phyloP scores from a whole-genome alignment of 2,113 vertebrate genomes.

The Callipepla californica region DNA sequence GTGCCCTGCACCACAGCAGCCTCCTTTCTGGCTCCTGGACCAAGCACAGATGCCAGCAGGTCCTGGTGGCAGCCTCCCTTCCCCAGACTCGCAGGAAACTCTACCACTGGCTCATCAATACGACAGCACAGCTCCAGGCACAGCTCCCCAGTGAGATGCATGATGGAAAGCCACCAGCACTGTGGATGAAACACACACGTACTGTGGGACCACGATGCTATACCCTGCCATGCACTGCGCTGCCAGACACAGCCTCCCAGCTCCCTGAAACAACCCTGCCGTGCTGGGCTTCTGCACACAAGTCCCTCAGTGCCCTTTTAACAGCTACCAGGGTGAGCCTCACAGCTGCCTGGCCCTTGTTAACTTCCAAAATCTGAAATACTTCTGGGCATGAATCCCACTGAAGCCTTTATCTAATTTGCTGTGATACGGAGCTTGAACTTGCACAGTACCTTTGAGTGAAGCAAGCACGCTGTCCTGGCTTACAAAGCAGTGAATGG shows the following conservation, averaged over 20 bases:
- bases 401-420: accelerated
- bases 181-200: not conserved
- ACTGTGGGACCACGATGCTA: too few relatives aligned
- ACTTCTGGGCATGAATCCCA: not conserved
- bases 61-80: not conserved
- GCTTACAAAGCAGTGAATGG: not conserved
- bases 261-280: not conserved
- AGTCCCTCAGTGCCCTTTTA: not conserved
- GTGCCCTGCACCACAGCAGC: not conserved
- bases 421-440: not conserved
- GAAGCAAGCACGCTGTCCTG: not conserved
- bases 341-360: accelerated
- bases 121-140: not conserved
- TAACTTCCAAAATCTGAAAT: not conserved
- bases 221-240: too few relatives aligned
- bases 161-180: not conserved
- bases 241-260: not conserved
- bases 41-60: not conserved
- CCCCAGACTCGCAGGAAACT: too few relatives aligned
- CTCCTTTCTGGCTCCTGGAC: not conserved
- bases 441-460: not conserved
- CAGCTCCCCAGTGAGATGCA: not conserved
- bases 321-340: not conserved
- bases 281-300: not conserved
- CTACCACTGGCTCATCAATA: not conserved